Base-by-base conservation (phyloP, 2,797 vertebrate species). In the Cichlasoma orientale region DNA sequence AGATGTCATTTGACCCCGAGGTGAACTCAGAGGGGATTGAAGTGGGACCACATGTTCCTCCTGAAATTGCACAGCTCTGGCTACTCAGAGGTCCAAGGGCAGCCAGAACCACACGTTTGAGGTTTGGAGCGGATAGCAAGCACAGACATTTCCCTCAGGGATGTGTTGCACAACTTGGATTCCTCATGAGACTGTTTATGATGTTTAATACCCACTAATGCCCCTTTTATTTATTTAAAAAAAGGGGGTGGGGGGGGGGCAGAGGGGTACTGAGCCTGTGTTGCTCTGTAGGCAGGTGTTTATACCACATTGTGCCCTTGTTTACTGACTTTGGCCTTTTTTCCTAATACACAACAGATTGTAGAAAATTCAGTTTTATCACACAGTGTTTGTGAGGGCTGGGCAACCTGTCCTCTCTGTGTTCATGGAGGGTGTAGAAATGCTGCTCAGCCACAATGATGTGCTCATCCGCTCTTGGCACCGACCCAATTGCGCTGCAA, bases 31-130 rank as follows among this genome's bases (percentile, higher is more conserved):
- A 77, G 72, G 47, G 59, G 56, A 79, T 82, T 68, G 58, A 89
- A 92, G 82, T 83, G 71, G 75, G 89, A 89, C 86, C 92, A 91
- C 86, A 90, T 91, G 90, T 89, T 89, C 79, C 77, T 85, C 78
- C 72, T 12, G 7, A 79, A 83, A 71, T 78, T 79, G 79, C 81
- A 27, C 31, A 12, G 38, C 56, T 86, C 59, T 19, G 80, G 78
- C 57, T 74, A 19, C 36, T 63, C 25, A 6, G 75, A 72, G 80
- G 78, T 89, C 77, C 41, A 27, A 59, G 72, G 74, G 50, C 75
- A 77, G 82, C 71, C 86, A 85, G 75, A 89, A 89, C 82, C 27
- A 4, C 80, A 85, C 38, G 12, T 73, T 79, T 63, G 53, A 75
- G 85, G 82, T 86, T 84, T 80, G 73, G 71, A 82, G 80, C 68